A percentile compares a stretch with the other conserved stretches of the same genome.
These are phyloP conservation scores for Carterocephalus palaemon DNA, from an alignment of 2,888 invertebrate species.

Conservation along the genomic window DNA sequence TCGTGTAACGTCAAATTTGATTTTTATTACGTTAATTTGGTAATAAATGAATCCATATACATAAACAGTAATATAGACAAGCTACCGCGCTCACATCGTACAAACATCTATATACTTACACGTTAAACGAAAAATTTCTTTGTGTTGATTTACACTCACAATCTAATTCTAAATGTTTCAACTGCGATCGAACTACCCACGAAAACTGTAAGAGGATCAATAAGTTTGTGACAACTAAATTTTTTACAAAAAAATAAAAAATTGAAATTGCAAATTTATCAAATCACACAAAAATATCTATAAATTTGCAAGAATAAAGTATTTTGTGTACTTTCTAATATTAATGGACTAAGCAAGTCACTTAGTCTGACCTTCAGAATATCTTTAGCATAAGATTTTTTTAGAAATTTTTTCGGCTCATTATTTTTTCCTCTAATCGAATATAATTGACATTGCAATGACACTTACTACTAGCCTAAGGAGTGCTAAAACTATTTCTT, in stretches of 20 bases:
- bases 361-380: slow-evolving; percentile 15
- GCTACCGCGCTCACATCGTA: slow-evolving; percentile 52
- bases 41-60: slow-evolving; percentile 27
- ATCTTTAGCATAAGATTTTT: slow-evolving; percentile 36
- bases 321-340: slow-evolving; percentile 16
- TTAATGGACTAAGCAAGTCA: slow-evolving; percentile 2
- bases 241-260: too few species aligned
- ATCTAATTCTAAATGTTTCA: slow-evolving; percentile 40
- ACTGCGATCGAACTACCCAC: slow-evolving; percentile 20
- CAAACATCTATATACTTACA: slow-evolving; percentile 60
- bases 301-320: slow-evolving; percentile 23
- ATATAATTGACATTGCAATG: slow-evolving; percentile 78
- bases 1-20: background rate
- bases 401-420: slow-evolving; percentile 71
- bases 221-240: slow-evolving; percentile 18
- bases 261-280: slow-evolving; percentile 13
- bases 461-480: slow-evolving; percentile 76
- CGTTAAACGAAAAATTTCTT: slow-evolving; percentile 41
- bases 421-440: slow-evolving; percentile 67
- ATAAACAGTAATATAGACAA: slow-evolving; percentile 54
- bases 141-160: slow-evolving; percentile 27
- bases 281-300: slow-evolving; percentile 23
- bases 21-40: slow-evolving; percentile 4
- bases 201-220: slow-evolving; percentile 8
- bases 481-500: slow-evolving; percentile 71